phyloP scores from a whole-genome alignment of 2,113 vertebrate species.

The Ammodytes marinus region DNA sequence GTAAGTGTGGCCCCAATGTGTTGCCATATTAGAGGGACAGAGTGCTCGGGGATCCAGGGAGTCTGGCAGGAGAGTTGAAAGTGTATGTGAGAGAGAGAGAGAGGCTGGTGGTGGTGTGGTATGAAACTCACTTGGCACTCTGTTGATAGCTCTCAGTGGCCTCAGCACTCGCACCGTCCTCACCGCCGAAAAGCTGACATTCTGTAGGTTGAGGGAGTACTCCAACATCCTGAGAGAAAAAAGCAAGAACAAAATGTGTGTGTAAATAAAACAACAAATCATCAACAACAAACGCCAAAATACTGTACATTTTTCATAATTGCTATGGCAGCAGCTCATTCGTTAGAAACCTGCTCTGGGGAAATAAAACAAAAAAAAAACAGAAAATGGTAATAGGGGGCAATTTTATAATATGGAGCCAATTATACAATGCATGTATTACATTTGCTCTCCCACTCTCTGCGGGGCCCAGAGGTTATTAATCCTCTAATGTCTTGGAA shows the following conservation, averaged over 20 bases:
- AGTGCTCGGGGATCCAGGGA: not conserved
- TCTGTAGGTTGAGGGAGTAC: constrained; percentile 98
- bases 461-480: constrained; percentile 35
- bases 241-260: constrained; percentile 10
- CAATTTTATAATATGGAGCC: constrained; percentile 38
- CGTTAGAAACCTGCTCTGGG: constrained; percentile 16
- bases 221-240: constrained; percentile 93
- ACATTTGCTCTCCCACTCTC: constrained; percentile 34
- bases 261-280: not conserved
- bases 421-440: constrained; percentile 50
- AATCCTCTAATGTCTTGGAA: constrained; percentile 49
- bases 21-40: constrained; percentile 17
- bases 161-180: constrained; percentile 96
- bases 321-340: not conserved
- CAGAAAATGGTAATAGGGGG: constrained; percentile 12
- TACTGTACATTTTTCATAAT: too few species aligned
- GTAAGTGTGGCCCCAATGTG: not conserved
- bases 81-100: not conserved
- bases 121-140: constrained; percentile 88
- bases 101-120: not conserved
- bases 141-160: constrained; percentile 97
- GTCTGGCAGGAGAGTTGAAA: constrained; percentile 11
- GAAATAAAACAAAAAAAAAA: constrained; percentile 57
- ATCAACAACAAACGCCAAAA: not conserved
- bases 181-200: constrained; percentile 96